Conservation (phyloP, 2,797 vertebrate genomes). For the Phrynocephalus forsythii region DNA sequence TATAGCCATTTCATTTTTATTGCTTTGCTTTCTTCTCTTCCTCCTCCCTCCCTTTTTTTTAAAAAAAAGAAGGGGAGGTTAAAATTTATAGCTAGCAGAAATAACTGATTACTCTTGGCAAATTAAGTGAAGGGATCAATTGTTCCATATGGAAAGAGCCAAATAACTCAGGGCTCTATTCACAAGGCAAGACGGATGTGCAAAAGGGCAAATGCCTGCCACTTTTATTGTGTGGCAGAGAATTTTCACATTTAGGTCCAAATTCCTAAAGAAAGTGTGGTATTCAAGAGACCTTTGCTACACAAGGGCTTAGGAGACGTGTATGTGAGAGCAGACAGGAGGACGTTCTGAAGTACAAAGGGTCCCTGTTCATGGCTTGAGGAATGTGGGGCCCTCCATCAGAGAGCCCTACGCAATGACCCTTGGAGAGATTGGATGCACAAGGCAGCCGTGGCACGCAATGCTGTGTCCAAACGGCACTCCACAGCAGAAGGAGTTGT, state of each 20-base stretch:
- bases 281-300: conserved; percentile 57
- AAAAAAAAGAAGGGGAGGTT: conserved; percentile 19
- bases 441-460: not conserved
- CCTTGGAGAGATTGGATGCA: not conserved
- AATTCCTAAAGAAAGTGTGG: conserved; percentile 77
- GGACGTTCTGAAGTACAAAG: conserved; percentile 72
- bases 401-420: conserved; percentile 49
- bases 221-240: conserved; percentile 76
- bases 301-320: conserved; percentile 40
- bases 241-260: conserved; percentile 77
- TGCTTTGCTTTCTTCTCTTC: conserved; percentile 69
- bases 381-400: conserved; percentile 43
- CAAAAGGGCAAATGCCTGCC: conserved; percentile 77
- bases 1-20: conserved; percentile 70
- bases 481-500: not conserved
- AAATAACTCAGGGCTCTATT: conserved; percentile 74
- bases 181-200: conserved; percentile 80
- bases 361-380: conserved; percentile 64
- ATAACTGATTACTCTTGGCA: conserved; percentile 77
- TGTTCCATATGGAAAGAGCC: conserved; percentile 81
- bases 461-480: not conserved
- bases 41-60: conserved; percentile 20
- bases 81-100: conserved; percentile 78
- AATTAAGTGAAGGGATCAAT: conserved; percentile 81
- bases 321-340: conserved; percentile 53